These are phyloP conservation scores for Calliopum simillimum DNA, from an alignment of 2,888 invertebrate genomes.

Conservation along the genomic window DNA sequence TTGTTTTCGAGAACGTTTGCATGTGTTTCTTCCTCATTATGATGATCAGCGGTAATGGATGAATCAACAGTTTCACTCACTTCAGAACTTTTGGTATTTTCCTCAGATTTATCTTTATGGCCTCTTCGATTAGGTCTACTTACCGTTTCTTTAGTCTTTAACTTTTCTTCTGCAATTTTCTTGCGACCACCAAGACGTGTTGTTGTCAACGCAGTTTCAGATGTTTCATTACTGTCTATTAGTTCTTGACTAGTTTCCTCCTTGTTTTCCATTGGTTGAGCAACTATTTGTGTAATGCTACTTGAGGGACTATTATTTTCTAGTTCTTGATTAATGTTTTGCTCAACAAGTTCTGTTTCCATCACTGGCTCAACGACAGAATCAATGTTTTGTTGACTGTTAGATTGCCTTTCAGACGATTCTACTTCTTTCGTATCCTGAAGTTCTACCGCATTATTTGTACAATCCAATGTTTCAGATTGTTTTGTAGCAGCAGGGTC, in stretches of 20 bases:
- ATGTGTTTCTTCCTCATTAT: neutral
- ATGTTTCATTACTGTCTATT: conserved; percentile 11
- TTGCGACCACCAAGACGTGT: conserved; percentile 29
- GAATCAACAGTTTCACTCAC: neutral
- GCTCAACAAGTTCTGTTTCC: too few relatives aligned
- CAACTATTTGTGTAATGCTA: too few relatives aligned
- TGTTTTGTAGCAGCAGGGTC: too few relatives aligned
- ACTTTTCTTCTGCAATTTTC: conserved; percentile 9
- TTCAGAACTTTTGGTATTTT: conserved; percentile 7
- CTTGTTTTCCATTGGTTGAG: neutral
- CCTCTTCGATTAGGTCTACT: neutral
- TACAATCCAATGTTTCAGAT: too few relatives aligned
- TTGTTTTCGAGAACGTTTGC: neutral
- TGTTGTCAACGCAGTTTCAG: conserved; percentile 7
- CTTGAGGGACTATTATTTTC: too few relatives aligned
- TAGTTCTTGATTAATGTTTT: too few relatives aligned
- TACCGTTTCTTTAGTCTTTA: neutral
- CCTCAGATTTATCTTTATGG: neutral
- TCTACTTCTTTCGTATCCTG: too few relatives aligned
- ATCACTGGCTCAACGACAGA: too few relatives aligned
- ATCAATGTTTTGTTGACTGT: too few relatives aligned
- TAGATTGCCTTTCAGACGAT: too few relatives aligned
- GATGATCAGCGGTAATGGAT: neutral
- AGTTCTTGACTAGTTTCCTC: conserved; percentile 23
- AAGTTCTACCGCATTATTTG: too few relatives aligned